Percentiles rank a stretch among this genome's conserved stretches.
phyloP scores from a whole-genome alignment of 2,888 invertebrate species.

The Selenia dentaria region DNA sequence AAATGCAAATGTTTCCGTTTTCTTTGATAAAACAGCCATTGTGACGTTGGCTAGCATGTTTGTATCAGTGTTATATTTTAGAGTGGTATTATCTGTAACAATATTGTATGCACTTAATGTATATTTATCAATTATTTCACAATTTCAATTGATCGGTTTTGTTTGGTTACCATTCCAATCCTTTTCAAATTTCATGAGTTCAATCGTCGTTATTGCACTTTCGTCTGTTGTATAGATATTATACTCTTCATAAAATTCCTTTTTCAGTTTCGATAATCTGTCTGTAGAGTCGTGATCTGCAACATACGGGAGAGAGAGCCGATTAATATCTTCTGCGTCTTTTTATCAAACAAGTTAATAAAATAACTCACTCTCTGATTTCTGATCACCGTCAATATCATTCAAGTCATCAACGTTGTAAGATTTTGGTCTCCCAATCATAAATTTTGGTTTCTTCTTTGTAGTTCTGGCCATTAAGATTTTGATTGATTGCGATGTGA shows the following conservation, averaged over 20 bases:
- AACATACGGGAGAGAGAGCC: slow-evolving; percentile 52
- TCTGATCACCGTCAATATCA: slow-evolving; percentile 33
- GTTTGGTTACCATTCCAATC: slow-evolving; percentile 26
- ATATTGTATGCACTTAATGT: not conserved
- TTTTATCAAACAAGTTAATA: slow-evolving; percentile 24
- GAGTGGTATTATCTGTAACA: slow-evolving; percentile 6
- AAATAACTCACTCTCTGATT: slow-evolving; percentile 56
- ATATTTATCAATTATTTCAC: not conserved
- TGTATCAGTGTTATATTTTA: not conserved
- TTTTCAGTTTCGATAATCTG: slow-evolving; percentile 37
- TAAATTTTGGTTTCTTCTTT: slow-evolving; percentile 40
- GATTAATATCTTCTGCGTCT: slow-evolving; percentile 29
- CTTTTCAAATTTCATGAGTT: slow-evolving; percentile 8
- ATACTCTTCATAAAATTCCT: slow-evolving; percentile 55
- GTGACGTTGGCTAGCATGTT: not conserved
- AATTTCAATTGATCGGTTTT: not conserved
- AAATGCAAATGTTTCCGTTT: not conserved
- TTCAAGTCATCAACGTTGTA: slow-evolving; percentile 63
- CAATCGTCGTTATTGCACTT: slow-evolving; percentile 17
- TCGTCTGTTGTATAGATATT: slow-evolving; percentile 42
- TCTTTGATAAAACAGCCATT: not conserved
- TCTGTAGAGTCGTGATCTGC: slow-evolving; percentile 51
- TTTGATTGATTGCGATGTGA: not conserved
- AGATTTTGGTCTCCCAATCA: slow-evolving; percentile 64
- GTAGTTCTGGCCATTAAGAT: slow-evolving; percentile 3